Evolutionary conservation across 1,140 invertebrate genomes (phyloP).

Genomic region (Parapsyche elsis): DNA sequence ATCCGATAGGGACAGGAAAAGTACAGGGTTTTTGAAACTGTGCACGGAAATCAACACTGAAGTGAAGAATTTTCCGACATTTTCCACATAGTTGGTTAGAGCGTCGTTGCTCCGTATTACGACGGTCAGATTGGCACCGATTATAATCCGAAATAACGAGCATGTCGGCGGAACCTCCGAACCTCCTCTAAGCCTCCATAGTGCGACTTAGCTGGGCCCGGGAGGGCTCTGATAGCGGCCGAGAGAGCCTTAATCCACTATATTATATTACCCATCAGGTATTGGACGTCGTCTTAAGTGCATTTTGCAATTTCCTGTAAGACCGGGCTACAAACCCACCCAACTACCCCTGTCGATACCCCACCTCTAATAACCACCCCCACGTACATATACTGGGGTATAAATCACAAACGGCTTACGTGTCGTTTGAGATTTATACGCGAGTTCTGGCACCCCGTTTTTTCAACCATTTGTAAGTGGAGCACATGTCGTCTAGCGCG

Average conservation of each 20-base stretch:
- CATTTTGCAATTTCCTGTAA: constrained; percentile 56
- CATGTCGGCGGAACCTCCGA: constrained; percentile 19
- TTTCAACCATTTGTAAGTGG: neutral
- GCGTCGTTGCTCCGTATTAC: neutral
- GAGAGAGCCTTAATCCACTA: constrained; percentile 53
- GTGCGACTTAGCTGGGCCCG: constrained; percentile 43
- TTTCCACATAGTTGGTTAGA: too few species aligned
- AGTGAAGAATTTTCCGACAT: too few species aligned
- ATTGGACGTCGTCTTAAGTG: constrained; percentile 56
- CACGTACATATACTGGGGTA: neutral
- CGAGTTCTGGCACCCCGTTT: neutral
- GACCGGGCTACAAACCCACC: constrained; percentile 3
- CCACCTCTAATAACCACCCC: constrained; percentile 43
- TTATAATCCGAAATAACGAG: constrained; percentile 49
- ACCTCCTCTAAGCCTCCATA: constrained; percentile 45
- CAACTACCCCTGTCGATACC: constrained; percentile 11
- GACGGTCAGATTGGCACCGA: constrained; percentile 29
- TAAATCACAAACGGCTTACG: constrained; percentile 36
- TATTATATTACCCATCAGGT: constrained; percentile 57
- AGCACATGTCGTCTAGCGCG: too few species aligned
- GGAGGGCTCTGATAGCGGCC: constrained; percentile 21
- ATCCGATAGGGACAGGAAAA: too few species aligned
- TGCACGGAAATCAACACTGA: too few species aligned
- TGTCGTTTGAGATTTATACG: constrained; percentile 15
- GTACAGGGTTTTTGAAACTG: too few species aligned